Evolutionary conservation across 2,797 vertebrate genomes (phyloP), one percentile per base, ranked within the genome.

Genomic region (Alectoris magna): DNA sequence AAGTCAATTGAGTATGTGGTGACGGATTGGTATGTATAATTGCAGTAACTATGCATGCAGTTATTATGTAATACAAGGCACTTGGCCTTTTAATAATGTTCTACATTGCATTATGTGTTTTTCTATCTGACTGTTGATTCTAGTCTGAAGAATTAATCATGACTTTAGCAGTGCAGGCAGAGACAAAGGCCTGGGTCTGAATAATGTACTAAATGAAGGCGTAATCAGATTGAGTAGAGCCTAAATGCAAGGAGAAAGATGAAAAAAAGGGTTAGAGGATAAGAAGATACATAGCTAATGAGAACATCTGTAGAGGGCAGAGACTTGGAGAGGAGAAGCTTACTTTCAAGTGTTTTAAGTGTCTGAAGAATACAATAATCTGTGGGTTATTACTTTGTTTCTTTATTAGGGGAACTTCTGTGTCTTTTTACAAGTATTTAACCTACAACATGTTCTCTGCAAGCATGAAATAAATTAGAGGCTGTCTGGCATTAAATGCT

Each of bases 1-100:
- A 22, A 44, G 27, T 58, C 0, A 0, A 6, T 38, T 74, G 53
- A 7, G 0, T 51, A 13, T 55, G 34, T 26, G 3, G 0, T 74
- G 51, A n/a, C 1, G 2, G 16, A 0, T 10, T 56, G 59, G 31
- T 39, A 2, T 36, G 10, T 46, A 1, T 51, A 31, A 59, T 34
- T 75, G 76, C 59, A 80, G 19, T 59, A 66, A 51, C 26, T 71
- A 5, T 44, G 9, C 0, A 1, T 39, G 58, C 23, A 60, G 44
- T 53, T 69, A 67, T 44, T 69, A 59, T 26, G 29, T 68, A 43
- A 71, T 8, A 13, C 44, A 58, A 80, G 58, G 14, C 64, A 10
- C n/a, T 87, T 81, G 82, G 23, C 62, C 82, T 91, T 81, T 66
- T 27, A 49, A 2, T 76, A 79, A 58, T 73, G 38, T 48, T 70